Evolutionary conservation across 2,797 vertebrate genomes (phyloP).

Genomic region (Acrocephalus scirpaceus): DNA sequence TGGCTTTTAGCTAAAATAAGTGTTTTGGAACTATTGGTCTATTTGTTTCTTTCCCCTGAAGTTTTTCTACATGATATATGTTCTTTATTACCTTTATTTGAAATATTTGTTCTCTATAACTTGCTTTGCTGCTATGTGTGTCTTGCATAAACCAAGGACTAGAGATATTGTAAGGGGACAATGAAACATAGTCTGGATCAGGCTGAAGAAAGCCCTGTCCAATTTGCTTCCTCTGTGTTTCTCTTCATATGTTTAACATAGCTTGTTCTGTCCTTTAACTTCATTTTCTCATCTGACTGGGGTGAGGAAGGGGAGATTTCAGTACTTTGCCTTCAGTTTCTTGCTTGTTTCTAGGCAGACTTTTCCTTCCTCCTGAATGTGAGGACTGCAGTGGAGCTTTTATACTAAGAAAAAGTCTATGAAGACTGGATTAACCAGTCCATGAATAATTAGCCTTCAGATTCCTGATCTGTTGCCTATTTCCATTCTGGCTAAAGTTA

Average conservation of each 20-base stretch:
- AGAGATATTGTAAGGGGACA: background rate
- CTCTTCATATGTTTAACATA: background rate
- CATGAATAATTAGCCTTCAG: background rate
- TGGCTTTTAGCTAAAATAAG: background rate
- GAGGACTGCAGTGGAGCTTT: background rate
- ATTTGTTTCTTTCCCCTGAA: background rate
- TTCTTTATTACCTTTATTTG: background rate
- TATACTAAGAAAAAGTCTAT: background rate
- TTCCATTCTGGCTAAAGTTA: background rate
- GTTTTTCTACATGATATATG: background rate
- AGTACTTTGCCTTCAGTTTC: background rate
- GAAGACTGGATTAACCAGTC: background rate
- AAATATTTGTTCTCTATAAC: background rate
- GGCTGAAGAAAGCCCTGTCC: background rate
- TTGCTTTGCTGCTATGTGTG: background rate
- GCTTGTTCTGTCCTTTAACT: background rate
- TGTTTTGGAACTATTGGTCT: background rate
- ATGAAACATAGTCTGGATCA: background rate
- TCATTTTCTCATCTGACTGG: background rate
- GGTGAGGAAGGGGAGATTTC: background rate
- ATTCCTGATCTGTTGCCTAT: background rate
- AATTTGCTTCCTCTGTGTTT: background rate
- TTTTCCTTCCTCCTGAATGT: background rate
- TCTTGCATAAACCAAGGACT: background rate
- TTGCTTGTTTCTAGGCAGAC: background rate